Evolutionary conservation across 1,140 invertebrate genomes (phyloP).

Genomic region (Drosophila rufa): DNA sequence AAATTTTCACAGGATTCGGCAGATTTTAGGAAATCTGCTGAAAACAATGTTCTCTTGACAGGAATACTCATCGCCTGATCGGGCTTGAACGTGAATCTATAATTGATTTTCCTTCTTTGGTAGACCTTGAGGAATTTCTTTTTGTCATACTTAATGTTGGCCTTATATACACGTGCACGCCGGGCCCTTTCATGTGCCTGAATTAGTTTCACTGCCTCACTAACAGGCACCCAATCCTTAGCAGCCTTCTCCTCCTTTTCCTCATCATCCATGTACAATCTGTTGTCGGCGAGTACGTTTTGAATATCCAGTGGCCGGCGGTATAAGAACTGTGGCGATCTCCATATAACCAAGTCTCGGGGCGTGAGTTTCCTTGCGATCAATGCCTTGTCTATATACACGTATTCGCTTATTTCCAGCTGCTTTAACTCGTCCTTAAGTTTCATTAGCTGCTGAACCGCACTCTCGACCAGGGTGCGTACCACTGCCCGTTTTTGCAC

Average conservation of each 20-base stretch:
- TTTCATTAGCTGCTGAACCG: constrained; percentile 71
- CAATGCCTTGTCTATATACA: constrained; percentile 88
- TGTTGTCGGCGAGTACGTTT: constrained; percentile 62
- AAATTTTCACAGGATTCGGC: constrained; percentile 56
- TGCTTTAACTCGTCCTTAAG: constrained; percentile 85
- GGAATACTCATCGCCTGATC: constrained; percentile 77
- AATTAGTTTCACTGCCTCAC: constrained; percentile 85
- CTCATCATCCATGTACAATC: constrained; percentile 63
- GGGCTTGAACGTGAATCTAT: constrained; percentile 73
- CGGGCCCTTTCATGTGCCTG: constrained; percentile 87
- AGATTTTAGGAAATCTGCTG: constrained; percentile 64
- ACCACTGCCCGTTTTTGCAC: constrained; percentile 88
- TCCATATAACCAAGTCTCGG: constrained; percentile 85
- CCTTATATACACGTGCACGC: constrained; percentile 86
- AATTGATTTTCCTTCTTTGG: constrained; percentile 61
- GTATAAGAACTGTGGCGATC: constrained; percentile 75
- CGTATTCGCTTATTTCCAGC: constrained; percentile 86
- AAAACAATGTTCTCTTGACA: constrained; percentile 74
- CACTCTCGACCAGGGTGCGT: constrained; percentile 86
- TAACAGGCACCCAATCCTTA: constrained; percentile 43
- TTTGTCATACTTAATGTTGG: constrained; percentile 70
- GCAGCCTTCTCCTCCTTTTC: constrained; percentile 49
- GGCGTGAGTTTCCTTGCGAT: constrained; percentile 88
- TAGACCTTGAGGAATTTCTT: constrained; percentile 51
- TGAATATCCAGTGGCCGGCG: constrained; percentile 70